Evolutionary conservation across 1,140 invertebrate genomes (phyloP), one percentile per base, ranked within the genome.

Genomic region (Choristoneura fumiferana): DNA sequence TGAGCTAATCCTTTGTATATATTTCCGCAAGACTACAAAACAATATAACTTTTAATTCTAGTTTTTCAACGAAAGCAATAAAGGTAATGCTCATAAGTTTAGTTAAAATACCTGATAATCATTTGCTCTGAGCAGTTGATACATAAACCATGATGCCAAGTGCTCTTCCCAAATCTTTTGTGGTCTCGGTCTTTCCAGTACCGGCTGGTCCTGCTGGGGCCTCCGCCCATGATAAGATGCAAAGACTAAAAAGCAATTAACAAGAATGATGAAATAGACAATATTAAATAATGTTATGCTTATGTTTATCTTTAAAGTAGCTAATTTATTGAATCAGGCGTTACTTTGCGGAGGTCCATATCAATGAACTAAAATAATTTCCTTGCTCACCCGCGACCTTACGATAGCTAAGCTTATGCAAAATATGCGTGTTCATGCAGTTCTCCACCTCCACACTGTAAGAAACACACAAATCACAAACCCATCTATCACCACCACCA

Each of bases 91-190:
- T 35, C 37, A 52, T 33, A 35, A 33, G 9, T 57, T 39, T 17
- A 22, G 12, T 10, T n/a, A 6, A 14, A 15, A 43, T 80, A 95
- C 93, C 89, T 96, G 97, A 84, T 98, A 99, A 87, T 98, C 98
- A 99, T 98, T 92, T 99, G 97, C 82, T 98, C 97, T 1, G 97
- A 98, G 78, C 98, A 99, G 89, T 99, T 99, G 86, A 99, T 1
- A 99, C 98, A 76, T 99, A 99, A 0, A 99, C 98, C 96, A 98
- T 98, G 39, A 98, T 97, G 6, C 98, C 98, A 0, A 99, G 90
- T 33, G 97, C 97, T 78, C 97, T 91, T 29, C 98, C 98, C 57
- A 99, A 89, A 92, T 99, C 97, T 91, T 99, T 99, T 0, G 97
- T 98, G 0, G 98, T 99, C 89, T 99, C 97, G 0, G 98, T 99